These are phyloP conservation scores for Arctia plantaginis DNA, from an alignment of 2,888 invertebrate species.

Conservation along the genomic window DNA sequence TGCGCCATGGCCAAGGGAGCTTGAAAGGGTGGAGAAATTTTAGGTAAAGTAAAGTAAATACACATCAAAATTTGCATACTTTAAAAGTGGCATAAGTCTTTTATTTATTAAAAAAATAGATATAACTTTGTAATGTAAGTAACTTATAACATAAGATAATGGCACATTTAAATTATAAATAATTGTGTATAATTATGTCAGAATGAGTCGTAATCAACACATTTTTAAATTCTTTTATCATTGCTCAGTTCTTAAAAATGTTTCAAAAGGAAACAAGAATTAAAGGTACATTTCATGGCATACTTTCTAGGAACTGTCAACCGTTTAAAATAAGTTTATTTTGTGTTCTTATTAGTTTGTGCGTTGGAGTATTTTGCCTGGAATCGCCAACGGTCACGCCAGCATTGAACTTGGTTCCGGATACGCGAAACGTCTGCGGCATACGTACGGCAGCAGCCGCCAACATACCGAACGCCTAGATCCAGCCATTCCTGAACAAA, in stretches of 20 bases:
- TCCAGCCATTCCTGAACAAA: slow-evolving; percentile 93
- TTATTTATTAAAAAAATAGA: slow-evolving; percentile 34
- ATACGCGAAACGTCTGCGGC: slow-evolving; percentile 93
- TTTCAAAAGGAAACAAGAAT: slow-evolving; percentile 7
- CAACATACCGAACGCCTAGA: slow-evolving; percentile 93
- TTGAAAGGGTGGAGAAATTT: background rate
- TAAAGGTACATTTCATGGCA: slow-evolving; percentile 24
- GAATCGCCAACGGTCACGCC: slow-evolving; percentile 80
- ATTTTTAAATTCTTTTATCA: slow-evolving; percentile 9
- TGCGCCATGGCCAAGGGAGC: too few relatives aligned
- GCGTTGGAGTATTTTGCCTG: slow-evolving; percentile 59
- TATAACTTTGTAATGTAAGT: slow-evolving; percentile 28
- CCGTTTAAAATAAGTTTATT: slow-evolving; percentile 40
- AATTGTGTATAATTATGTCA: slow-evolving; percentile 23
- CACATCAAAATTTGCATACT: background rate
- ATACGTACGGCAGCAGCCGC: slow-evolving; percentile 96
- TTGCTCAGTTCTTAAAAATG: slow-evolving; percentile 8
- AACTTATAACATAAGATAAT: slow-evolving; percentile 39
- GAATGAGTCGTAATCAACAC: slow-evolving; percentile 21
- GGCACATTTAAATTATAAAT: slow-evolving; percentile 44
- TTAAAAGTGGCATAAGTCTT: background rate
- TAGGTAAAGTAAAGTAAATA: background rate
- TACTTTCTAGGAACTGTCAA: slow-evolving; percentile 35
- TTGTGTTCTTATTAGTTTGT: slow-evolving; percentile 47
- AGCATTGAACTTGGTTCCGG: slow-evolving; percentile 86